Evolutionary conservation across 2,888 invertebrate species (phyloP).

Genomic region (Automeris io): DNA sequence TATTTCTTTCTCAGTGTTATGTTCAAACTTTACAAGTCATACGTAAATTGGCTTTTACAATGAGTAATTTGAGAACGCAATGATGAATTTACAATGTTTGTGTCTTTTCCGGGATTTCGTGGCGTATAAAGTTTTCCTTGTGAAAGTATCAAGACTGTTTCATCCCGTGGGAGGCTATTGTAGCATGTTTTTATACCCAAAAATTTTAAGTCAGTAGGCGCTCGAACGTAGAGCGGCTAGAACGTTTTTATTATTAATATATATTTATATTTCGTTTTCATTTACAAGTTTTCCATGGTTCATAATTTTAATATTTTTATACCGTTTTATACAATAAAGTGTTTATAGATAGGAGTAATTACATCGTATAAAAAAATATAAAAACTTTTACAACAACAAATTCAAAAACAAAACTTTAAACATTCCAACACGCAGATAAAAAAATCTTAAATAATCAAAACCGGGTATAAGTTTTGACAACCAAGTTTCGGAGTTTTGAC

Average conservation of each 20-base stretch:
- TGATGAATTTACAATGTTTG: background rate
- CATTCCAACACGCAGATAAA: slow-evolving; percentile 6
- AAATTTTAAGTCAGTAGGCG: slow-evolving; percentile 78
- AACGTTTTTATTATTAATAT: slow-evolving; percentile 76
- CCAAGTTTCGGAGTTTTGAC: slow-evolving; percentile 50
- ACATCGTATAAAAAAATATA: slow-evolving; percentile 41
- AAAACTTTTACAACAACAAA: slow-evolving; percentile 26
- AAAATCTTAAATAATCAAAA: background rate
- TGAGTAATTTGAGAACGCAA: too few relatives aligned
- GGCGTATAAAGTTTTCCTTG: slow-evolving; percentile 27
- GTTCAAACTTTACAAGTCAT: too few relatives aligned
- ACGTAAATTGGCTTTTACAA: too few relatives aligned
- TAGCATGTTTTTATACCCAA: slow-evolving; percentile 78
- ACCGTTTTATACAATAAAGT: slow-evolving; percentile 75
- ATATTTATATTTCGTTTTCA: slow-evolving; percentile 77
- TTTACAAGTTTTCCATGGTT: slow-evolving; percentile 76
- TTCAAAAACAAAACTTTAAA: slow-evolving; percentile 15
- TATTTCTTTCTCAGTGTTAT: too few relatives aligned
- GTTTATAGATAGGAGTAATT: slow-evolving; percentile 71
- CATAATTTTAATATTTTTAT: slow-evolving; percentile 78
- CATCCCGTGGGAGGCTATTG: slow-evolving; percentile 66
- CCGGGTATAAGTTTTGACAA: slow-evolving; percentile 25
- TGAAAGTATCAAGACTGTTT: slow-evolving; percentile 56
- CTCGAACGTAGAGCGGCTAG: slow-evolving; percentile 74
- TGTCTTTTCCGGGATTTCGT: slow-evolving; percentile 19